Base-by-base conservation (phyloP, 2,888 invertebrate species). In the Trichopria drosophilae region DNA sequence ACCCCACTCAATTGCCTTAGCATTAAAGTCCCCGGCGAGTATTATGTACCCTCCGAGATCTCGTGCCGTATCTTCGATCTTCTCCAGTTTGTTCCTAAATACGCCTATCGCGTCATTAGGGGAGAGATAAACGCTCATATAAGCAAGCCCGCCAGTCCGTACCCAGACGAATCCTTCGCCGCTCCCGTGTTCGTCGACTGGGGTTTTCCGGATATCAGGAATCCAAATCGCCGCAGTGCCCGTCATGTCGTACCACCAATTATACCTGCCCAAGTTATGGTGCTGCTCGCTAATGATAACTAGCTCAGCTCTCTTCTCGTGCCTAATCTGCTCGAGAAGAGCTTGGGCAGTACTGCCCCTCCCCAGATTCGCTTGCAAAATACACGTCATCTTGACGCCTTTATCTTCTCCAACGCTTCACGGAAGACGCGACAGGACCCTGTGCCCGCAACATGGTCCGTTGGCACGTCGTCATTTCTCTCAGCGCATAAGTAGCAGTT, bases 1-100 rank as follows among this genome's bases (percentile, higher is more conserved):
- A 9, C 61, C 60, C 62, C 63, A 65, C 44, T 60, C 52, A 39
- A 51, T 16, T 9, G 52, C 54, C 20, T 39, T 24, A n/a, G 53
- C 53, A 34, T 57, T 57, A 34, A 54, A 44, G 37, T 54, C 53
- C 29, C 53, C 47, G 15, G 40, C 55, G 6, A 55, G 31, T 3
- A 57, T 16, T 9, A 51, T 20, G n/a, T 47, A 37, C 7, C 51
- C 53, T 7, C 26, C 16, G 24, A 29, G 20, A 1, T 40, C n/a
- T 3, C 6, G n/a, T 10, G 42, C 32, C 4, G 6, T 24, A 37
- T 58, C 36, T 34, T 55, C 28, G 6, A 56, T 13, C 6, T 19
- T 18, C 3, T 45, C 43, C 4, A 57, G 34, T n/a, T 55, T 53
- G 3, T n/a, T 13, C 24, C 7, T 15, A 26, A 58, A 58, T 0